Evolutionary conservation across 2,113 vertebrate genomes (phyloP).

Genomic region (Oreochromis aureus): DNA sequence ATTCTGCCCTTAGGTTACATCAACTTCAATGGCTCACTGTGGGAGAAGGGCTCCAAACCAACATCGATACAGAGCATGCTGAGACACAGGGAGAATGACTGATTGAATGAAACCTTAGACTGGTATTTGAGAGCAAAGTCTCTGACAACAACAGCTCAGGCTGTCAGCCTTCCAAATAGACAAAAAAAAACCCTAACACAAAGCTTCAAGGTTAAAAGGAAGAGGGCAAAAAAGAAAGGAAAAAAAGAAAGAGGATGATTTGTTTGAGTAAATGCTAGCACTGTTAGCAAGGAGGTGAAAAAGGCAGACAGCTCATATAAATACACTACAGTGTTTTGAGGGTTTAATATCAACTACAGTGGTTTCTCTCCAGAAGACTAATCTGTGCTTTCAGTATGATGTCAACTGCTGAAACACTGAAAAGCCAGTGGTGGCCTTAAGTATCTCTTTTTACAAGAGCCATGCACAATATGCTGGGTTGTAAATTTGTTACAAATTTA

Average conservation of each 20-base stretch:
- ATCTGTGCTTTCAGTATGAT: not conserved
- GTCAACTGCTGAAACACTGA: not conserved
- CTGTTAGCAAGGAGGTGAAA: conserved; percentile 20
- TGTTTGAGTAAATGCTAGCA: conserved; percentile 31
- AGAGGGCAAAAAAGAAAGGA: not conserved
- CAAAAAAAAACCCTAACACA: not conserved
- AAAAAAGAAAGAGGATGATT: not conserved
- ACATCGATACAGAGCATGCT: conserved; percentile 46
- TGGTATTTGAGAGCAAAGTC: conserved; percentile 47
- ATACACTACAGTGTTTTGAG: not conserved
- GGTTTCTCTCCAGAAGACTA: not conserved
- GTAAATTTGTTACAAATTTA: not conserved
- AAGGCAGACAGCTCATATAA: not conserved
- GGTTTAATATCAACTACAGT: not conserved
- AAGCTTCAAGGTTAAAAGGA: conserved; percentile 18
- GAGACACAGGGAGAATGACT: conserved; percentile 45
- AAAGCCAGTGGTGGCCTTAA: not conserved
- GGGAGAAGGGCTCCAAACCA: conserved; percentile 33
- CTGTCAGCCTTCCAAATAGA: conserved; percentile 22
- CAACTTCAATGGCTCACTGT: conserved; percentile 22
- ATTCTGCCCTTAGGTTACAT: conserved; percentile 39
- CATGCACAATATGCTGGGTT: not conserved
- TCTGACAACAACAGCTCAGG: conserved; percentile 39
- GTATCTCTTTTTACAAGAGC: not conserved
- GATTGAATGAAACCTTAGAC: conserved; percentile 60